Percentiles rank a stretch among this genome's conserved stretches.
Evolutionary conservation across 2,797 vertebrate species (phyloP).

Genomic region (Threskiornis aethiopicus): DNA sequence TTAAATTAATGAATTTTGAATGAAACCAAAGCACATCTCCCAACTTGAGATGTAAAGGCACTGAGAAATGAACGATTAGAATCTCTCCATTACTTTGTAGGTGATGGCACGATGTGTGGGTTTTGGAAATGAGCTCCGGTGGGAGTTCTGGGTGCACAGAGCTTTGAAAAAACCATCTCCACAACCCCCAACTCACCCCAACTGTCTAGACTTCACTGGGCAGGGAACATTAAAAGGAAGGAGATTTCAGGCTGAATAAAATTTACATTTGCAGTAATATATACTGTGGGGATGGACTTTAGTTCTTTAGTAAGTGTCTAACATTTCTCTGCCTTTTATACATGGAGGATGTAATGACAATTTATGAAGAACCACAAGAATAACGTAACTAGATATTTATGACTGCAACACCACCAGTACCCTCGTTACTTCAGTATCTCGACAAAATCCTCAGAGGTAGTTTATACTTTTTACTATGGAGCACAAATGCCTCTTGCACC

Average conservation of each 20-base stretch:
- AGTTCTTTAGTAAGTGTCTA: neutral
- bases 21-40: neutral
- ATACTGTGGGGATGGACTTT: neutral
- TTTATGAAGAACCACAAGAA: neutral
- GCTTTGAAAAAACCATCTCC: neutral
- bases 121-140: neutral
- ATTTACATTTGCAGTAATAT: neutral
- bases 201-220: neutral
- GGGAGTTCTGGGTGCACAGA: neutral
- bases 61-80: neutral
- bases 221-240: neutral
- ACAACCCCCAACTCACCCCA: neutral
- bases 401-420: neutral
- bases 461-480: neutral
- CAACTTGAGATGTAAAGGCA: neutral
- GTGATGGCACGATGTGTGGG: rapidly evolving
- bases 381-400: neutral
- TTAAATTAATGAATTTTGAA: neutral
- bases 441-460: neutral
- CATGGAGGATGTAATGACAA: neutral
- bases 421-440: neutral
- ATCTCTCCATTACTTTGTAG: neutral
- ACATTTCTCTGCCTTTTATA: neutral
- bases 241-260: neutral
- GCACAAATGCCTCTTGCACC: neutral